phyloP scores from a whole-genome alignment of 2,113 vertebrate genomes.

The Rhipidura dahli region DNA sequence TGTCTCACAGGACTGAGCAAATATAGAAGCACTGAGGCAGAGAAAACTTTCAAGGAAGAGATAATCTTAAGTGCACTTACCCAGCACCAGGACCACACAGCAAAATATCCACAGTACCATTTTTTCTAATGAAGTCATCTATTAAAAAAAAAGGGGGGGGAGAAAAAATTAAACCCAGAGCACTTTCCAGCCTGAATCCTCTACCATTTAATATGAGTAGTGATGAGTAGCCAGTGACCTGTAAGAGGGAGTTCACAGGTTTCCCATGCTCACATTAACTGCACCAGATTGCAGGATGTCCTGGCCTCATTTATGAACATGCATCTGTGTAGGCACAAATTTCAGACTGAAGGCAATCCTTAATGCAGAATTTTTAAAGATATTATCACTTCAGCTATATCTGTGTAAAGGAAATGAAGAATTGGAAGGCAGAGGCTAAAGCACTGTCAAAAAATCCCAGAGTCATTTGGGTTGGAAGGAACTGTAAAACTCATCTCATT shows the following conservation, averaged over 20 bases:
- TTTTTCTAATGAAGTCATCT: constrained; percentile 78
- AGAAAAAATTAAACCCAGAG: background rate
- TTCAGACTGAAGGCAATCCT: background rate
- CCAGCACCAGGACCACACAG: constrained; percentile 87
- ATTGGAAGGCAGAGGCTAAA: background rate
- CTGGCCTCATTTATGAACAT: background rate
- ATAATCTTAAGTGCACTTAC: constrained; percentile 73
- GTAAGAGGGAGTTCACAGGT: background rate
- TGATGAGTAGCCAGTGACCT: background rate
- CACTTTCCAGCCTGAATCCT: background rate
- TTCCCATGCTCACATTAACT: background rate
- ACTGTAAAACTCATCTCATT: background rate
- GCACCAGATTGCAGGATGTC: background rate
- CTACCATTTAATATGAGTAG: background rate
- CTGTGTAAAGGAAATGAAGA: background rate
- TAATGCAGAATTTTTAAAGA: background rate
- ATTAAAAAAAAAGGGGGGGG: background rate
- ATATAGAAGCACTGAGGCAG: background rate
- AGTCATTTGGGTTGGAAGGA: background rate
- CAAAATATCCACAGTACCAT: constrained; percentile 82
- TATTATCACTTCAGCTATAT: background rate
- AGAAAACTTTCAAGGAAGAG: background rate
- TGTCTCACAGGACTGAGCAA: background rate
- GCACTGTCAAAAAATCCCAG: background rate
- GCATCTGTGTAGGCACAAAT: background rate